Evolutionary conservation across 2,797 vertebrate species (phyloP), one percentile per base, ranked within the genome.

Genomic region (Gallinago solitaria): DNA sequence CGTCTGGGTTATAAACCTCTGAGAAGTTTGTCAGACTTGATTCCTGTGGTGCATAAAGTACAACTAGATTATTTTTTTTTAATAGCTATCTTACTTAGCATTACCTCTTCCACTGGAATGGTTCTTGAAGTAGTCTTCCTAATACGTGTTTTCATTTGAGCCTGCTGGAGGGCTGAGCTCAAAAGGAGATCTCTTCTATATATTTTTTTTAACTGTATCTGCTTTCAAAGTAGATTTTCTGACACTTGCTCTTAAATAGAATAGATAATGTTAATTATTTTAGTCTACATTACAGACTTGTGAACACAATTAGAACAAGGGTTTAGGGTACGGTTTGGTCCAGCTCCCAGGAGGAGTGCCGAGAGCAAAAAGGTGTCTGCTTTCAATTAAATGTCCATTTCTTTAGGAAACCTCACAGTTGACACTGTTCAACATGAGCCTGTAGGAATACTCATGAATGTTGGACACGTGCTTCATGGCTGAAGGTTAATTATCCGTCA

Each of bases 1-100:
- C 80, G 96, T 97, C 92, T 93, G 71, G 90, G 70, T 92, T 95
- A 68, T 68, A 86, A 96, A 79, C 51, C 79, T 56, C 21, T 65
- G 68, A 70, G 65, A 91, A 43, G 11, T 91, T 76, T 68, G 67
- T 91, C 2, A 4, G 75, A 9, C 78, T 73, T 3, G 1, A 1
- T 28, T 70, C 57, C 48, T 43, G 35, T 90, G n/a, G 47, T 79
- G n/a, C 74, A 54, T 45, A 63, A 92, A 90, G 45, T 51, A 57
- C 37, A 64, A 5, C 41, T 59, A 23, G n/a, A 16, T 54, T 23
- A 3, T 50, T 57, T 33, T 47, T 25, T 28, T 28, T 65, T 79
- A 45, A 33, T 39, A 67, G 15, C 16, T 25, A 1, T 19, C 18
- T 64, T 45, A 15, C 63, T 89, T 60, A 53, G 53, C 23, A 4